Evolutionary conservation across 2,113 vertebrate species (phyloP).

Genomic region (Syngnathus scovelli): DNA sequence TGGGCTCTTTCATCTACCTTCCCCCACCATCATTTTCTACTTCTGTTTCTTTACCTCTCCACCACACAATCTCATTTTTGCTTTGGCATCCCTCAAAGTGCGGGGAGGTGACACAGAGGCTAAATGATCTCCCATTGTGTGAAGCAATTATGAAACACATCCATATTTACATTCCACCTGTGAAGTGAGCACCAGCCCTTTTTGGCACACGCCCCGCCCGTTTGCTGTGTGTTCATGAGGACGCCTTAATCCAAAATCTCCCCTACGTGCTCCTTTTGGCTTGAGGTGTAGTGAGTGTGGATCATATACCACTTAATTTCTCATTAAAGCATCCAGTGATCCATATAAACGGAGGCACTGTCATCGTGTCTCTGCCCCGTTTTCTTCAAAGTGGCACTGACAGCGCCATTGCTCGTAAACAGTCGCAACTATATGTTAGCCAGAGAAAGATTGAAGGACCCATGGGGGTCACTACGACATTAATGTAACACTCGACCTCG

Average conservation of each 20-base stretch:
- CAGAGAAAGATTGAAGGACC: constrained; percentile 7
- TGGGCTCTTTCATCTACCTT: constrained; percentile 33
- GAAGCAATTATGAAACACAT: constrained; percentile 46
- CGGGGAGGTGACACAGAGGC: constrained; percentile 34
- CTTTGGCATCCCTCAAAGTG: constrained; percentile 40
- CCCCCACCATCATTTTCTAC: constrained; percentile 21
- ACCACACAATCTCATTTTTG: constrained; percentile 39
- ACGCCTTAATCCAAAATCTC: constrained; percentile 3
- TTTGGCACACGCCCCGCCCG: background rate
- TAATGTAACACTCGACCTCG: constrained; percentile 20
- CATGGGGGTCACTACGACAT: constrained; percentile 19
- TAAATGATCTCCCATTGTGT: constrained; percentile 48
- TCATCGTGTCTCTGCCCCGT: background rate
- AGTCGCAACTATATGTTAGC: constrained; percentile 3
- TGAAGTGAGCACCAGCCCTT: constrained; percentile 12
- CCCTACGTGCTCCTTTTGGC: constrained; percentile 5
- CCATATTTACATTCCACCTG: constrained; percentile 15
- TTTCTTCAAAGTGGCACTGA: constrained; percentile 4
- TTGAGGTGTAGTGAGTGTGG: background rate
- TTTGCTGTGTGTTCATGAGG: background rate
- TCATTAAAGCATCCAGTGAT: constrained; percentile 6
- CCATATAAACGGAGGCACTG: constrained; percentile 2
- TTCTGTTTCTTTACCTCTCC: constrained; percentile 41
- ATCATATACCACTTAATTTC: constrained; percentile 2
- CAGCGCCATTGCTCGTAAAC: constrained; percentile 6